Conservation (phyloP, 2,113 vertebrate species). For the Acrocephalus kingi region DNA sequence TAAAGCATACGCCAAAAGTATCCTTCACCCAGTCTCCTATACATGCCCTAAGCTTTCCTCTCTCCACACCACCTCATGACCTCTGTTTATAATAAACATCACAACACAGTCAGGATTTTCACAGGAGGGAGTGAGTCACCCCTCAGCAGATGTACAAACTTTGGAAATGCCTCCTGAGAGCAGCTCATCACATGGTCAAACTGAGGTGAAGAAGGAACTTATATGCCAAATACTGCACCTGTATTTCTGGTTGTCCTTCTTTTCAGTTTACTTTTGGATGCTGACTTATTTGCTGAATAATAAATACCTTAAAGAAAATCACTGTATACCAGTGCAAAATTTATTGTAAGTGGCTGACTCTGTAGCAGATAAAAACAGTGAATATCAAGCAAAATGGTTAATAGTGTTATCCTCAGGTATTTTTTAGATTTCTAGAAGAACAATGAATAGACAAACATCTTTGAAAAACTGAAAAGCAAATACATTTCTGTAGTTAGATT, state of each 20-base stretch:
- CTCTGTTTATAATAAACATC: background rate
- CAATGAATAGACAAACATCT: background rate
- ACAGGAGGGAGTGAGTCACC: fast-evolving
- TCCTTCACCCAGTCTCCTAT: background rate
- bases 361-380: background rate
- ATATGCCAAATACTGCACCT: fast-evolving
- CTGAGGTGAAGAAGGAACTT: background rate
- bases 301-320: background rate
- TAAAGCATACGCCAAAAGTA: background rate
- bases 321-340: background rate
- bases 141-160: background rate
- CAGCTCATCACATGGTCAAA: background rate
- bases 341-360: background rate
- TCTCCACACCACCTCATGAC: background rate
- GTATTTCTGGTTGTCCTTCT: background rate
- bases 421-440: background rate
- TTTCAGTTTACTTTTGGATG: background rate
- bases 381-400: background rate
- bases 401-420: background rate
- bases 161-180: background rate
- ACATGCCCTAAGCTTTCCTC: background rate
- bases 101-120: background rate
- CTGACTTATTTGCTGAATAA: background rate
- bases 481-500: background rate
- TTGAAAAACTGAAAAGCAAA: background rate